Evolutionary conservation across 2,888 invertebrate species (phyloP), one percentile per base, ranked within the genome.

Genomic region (Heliconius aoede): DNA sequence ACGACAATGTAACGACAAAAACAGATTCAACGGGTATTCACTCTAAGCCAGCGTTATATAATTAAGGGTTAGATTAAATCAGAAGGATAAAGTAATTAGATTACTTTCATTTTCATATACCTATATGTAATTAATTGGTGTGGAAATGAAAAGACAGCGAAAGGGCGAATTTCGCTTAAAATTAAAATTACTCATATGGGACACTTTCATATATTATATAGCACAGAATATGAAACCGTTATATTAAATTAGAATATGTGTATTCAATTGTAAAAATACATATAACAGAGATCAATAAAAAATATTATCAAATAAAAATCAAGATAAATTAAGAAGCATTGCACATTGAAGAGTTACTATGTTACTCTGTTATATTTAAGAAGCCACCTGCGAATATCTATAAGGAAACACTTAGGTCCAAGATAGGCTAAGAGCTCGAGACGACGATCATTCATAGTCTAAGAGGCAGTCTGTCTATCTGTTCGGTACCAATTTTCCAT

Each of bases 401-500:
- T 28, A 60, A 26, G 21, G 36, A 60, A 32, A 21, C 60, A 64
- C 71, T 74, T 61, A 30, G 51, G 62, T 81, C 81, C 78, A 77
- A 80, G 77, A 78, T 81, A 82, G 81, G 68, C 80, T 80, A 78
- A 82, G 80, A 84, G 82, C 80, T 81, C 83, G 81, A 82, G 81
- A 80, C 84, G 72, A 83, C 83, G 85, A 85, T 85, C 87, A 89
- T 90, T 87, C 86, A 88, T 88, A 87, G 88, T 85, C 84, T 84
- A 88, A 83, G 86, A 86, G 85, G 84, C 82, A 82, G 83, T 84
- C 83, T 84, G 86, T 87, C 82, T 81, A 83, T 84, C 83, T 84
- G 86, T 87, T 88, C 87, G 86, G 84, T 87, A 88, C 86, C 89
- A 90, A 90, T 90, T 89, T 89, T 89, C 89, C 88, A 90, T 89